Percentiles rank a stretch among this genome's conserved stretches.
phyloP scores from a whole-genome alignment of 2,113 vertebrate genomes.

The Jacana jacana region DNA sequence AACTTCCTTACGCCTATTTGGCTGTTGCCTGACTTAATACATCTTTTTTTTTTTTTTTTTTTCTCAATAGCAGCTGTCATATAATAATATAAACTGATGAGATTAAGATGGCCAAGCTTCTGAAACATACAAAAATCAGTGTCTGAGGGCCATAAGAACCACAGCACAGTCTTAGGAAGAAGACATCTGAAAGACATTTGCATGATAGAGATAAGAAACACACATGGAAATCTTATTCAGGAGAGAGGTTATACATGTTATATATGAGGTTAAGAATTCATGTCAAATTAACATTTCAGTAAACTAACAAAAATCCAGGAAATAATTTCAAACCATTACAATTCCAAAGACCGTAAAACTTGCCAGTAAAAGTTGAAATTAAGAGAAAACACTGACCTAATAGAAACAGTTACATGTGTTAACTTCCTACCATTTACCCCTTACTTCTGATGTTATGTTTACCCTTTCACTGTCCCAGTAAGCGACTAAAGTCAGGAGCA shows the following conservation, averaged over 20 bases:
- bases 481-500: background rate
- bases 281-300: background rate
- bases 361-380: background rate
- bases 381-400: background rate
- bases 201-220: background rate
- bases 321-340: background rate
- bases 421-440: background rate
- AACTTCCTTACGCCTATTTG: background rate
- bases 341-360: background rate
- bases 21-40: background rate
- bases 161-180: background rate
- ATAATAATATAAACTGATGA: background rate
- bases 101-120: background rate
- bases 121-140: background rate
- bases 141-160: background rate
- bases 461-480: background rate
- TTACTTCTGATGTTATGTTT: background rate
- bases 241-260: background rate
- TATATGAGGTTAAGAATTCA: background rate
- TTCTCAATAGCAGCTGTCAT: background rate
- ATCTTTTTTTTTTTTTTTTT: background rate
- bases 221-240: background rate
- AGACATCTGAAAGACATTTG: fast-evolving
- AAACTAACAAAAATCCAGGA: background rate
- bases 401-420: background rate